Conservation (phyloP, 2,888 invertebrate species). For the Eilema sororculum region DNA sequence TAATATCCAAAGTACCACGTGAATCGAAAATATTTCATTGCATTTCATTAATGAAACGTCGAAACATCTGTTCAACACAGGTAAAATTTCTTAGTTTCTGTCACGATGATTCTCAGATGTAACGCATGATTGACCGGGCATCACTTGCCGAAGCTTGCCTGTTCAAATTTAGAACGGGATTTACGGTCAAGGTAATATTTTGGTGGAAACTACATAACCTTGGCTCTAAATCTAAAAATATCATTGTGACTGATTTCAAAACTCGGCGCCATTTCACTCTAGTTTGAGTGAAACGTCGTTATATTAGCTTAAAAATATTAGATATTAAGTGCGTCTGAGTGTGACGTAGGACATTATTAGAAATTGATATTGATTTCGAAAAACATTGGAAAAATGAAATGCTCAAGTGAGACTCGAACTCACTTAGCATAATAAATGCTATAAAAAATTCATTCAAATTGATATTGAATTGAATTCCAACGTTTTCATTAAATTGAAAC, state of each 20-base stretch:
- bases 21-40: no score
- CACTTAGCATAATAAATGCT: no score
- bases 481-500: no score
- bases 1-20: no score
- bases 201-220: conserved; percentile 12
- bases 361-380: no score
- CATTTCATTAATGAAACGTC: no score
- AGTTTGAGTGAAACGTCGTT: background rate
- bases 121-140: background rate
- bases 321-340: background rate
- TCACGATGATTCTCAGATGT: background rate
- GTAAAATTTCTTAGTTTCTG: background rate
- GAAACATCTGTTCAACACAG: background rate
- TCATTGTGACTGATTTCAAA: conserved; percentile 1
- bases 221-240: background rate
- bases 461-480: no score
- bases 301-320: background rate
- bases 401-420: no score
- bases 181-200: conserved; percentile 4
- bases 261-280: background rate
- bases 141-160: background rate
- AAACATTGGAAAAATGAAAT: no score
- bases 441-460: no score
- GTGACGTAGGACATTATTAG: background rate
- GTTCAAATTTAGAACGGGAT: background rate